Evolutionary conservation across 2,797 vertebrate genomes (phyloP).

Genomic region (Fistularia commersonii): DNA sequence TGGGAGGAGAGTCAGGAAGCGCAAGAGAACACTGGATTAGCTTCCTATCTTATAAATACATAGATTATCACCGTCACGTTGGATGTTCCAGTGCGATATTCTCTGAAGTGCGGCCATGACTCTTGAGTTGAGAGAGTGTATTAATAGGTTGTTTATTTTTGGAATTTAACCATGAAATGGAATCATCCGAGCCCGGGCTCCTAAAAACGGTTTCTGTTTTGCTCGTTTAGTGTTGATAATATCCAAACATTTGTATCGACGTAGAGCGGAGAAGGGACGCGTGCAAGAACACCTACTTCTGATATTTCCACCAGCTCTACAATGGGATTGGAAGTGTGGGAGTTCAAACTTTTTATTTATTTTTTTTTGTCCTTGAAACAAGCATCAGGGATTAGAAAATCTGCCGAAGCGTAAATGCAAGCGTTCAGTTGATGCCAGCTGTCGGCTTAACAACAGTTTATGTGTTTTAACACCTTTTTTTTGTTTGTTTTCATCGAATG

Average conservation of each 20-base stretch:
- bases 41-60: slow-evolving; percentile 6
- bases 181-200: slow-evolving; percentile 34
- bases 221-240: slow-evolving; percentile 41
- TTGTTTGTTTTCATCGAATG: too few species aligned
- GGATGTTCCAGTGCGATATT: slow-evolving; percentile 26
- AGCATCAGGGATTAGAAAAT: slow-evolving; percentile 39
- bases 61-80: slow-evolving; percentile 35
- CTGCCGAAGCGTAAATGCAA: slow-evolving; percentile 32
- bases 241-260: slow-evolving; percentile 42
- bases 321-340: slow-evolving; percentile 29
- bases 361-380: slow-evolving; percentile 29
- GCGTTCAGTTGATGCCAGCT: slow-evolving; percentile 31
- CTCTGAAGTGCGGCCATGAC: slow-evolving; percentile 6
- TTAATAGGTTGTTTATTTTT: slow-evolving; percentile 41
- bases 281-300: slow-evolving; percentile 39
- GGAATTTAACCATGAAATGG: slow-evolving; percentile 23
- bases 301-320: slow-evolving; percentile 37
- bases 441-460: background rate
- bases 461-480: background rate
- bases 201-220: slow-evolving; percentile 29
- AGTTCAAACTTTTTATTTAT: slow-evolving; percentile 44
- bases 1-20: slow-evolving; percentile 47
- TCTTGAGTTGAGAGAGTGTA: slow-evolving; percentile 38
- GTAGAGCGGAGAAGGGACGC: slow-evolving; percentile 44
- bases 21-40: slow-evolving; percentile 19